Evolutionary conservation across 2,888 invertebrate species (phyloP).

Genomic region (Capitulum mitella): DNA sequence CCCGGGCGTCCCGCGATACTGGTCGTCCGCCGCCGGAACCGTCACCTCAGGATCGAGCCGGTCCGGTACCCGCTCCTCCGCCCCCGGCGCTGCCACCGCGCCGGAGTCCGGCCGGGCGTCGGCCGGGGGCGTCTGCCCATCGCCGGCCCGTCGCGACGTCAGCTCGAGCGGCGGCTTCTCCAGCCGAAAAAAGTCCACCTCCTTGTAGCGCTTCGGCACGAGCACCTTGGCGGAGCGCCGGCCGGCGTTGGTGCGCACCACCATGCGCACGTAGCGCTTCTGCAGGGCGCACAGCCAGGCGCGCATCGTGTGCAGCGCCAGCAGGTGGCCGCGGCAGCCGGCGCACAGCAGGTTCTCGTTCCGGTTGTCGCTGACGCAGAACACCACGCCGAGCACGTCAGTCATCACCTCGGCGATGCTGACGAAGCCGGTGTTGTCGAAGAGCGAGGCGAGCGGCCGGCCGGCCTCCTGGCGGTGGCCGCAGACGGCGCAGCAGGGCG

Average conservation of each 20-base stretch:
- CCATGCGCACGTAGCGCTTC: neutral
- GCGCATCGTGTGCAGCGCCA: constrained; percentile 18
- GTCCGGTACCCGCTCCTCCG: no score
- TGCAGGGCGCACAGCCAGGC: neutral
- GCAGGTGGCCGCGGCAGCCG: neutral
- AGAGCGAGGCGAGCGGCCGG: neutral
- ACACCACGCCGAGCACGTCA: neutral
- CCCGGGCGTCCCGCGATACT: no score
- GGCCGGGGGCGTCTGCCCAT: neutral
- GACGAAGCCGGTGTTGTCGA: constrained; percentile 7
- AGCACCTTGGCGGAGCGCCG: neutral
- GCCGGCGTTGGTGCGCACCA: neutral
- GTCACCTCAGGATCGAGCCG: no score
- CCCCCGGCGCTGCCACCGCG: neutral
- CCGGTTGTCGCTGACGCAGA: neutral
- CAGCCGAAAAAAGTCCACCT: neutral
- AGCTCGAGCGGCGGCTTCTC: neutral
- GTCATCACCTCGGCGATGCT: neutral
- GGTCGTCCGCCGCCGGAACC: no score
- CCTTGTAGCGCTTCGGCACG: neutral
- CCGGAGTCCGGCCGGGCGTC: neutral
- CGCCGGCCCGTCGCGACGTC: neutral
- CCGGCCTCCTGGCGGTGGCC: neutral
- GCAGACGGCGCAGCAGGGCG: neutral
- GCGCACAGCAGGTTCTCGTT: neutral